These are phyloP conservation scores for Cenopis cana DNA, from an alignment of 2,888 invertebrate genomes.

Conservation along the genomic window DNA sequence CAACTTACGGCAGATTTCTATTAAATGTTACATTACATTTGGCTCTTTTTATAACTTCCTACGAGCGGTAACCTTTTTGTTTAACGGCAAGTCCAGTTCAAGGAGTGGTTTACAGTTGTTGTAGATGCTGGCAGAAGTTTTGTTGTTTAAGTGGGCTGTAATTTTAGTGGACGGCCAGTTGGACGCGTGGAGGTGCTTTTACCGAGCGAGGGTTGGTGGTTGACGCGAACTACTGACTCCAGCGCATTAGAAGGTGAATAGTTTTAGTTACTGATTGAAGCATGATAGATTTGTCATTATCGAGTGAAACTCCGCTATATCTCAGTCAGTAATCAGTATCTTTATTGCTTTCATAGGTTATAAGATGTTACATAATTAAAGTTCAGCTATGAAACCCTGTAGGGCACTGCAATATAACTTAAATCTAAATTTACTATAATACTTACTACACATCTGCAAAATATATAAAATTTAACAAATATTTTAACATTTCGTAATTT, in stretches of 20 bases:
- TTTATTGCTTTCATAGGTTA: no score
- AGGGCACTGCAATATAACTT: no score
- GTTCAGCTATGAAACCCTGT: no score
- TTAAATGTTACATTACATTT: slow-evolving; percentile 4
- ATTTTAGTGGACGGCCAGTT: slow-evolving; percentile 71
- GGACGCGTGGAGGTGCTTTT: slow-evolving; percentile 68
- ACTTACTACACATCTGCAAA: no score
- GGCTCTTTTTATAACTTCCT: slow-evolving; percentile 24
- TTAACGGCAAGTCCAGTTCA: slow-evolving; percentile 45
- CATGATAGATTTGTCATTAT: no score
- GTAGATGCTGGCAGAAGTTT: slow-evolving; percentile 66
- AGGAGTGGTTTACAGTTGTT: slow-evolving; percentile 59
- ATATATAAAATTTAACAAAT: no score
- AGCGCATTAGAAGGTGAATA: neutral
- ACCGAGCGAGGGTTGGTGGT: slow-evolving; percentile 46
- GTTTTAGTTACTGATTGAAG: neutral
- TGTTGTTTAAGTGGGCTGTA: slow-evolving; percentile 66
- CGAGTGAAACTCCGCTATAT: no score
- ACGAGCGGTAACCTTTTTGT: slow-evolving; percentile 29
- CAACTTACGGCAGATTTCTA: slow-evolving; percentile 3
- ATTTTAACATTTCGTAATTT: no score
- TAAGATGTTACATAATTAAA: no score
- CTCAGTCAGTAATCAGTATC: no score
- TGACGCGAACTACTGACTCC: slow-evolving; percentile 4
- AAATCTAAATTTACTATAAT: no score